Conservation (phyloP, 1,140 invertebrate genomes). For the Drosophila burlai region DNA sequence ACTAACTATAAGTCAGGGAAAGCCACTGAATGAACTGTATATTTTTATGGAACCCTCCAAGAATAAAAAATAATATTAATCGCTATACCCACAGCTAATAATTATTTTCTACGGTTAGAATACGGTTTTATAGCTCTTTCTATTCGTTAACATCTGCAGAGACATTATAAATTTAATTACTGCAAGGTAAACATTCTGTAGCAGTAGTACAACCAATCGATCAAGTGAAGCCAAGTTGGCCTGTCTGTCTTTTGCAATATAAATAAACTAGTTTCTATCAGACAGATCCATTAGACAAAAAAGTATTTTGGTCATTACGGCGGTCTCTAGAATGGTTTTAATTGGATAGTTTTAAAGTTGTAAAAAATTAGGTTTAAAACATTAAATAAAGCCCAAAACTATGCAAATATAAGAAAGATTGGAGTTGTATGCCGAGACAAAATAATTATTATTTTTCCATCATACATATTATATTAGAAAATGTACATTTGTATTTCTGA, state of each 20-base stretch:
- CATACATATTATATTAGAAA: neutral
- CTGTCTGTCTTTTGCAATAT: neutral
- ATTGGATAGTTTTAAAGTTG: neutral
- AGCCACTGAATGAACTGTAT: no score
- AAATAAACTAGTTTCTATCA: neutral
- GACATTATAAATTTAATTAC: neutral
- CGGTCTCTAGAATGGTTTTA: neutral
- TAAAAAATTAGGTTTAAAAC: neutral
- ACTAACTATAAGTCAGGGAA: neutral
- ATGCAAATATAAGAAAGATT: neutral
- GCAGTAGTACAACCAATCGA: neutral
- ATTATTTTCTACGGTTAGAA: neutral
- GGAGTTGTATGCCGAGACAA: neutral
- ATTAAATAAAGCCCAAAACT: neutral
- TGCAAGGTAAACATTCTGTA: neutral
- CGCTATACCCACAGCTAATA: no score
- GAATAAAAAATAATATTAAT: neutral
- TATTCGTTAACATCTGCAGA: neutral
- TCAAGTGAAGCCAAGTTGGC: neutral
- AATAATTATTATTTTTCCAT: neutral
- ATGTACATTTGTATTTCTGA: neutral
- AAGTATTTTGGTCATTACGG: neutral
- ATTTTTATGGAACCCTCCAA: neutral
- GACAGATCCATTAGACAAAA: neutral
- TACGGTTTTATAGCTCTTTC: no score